These are phyloP conservation scores for Pangasius krempfi DNA, from an alignment of 2,797 vertebrate species.

Conservation along the genomic window DNA sequence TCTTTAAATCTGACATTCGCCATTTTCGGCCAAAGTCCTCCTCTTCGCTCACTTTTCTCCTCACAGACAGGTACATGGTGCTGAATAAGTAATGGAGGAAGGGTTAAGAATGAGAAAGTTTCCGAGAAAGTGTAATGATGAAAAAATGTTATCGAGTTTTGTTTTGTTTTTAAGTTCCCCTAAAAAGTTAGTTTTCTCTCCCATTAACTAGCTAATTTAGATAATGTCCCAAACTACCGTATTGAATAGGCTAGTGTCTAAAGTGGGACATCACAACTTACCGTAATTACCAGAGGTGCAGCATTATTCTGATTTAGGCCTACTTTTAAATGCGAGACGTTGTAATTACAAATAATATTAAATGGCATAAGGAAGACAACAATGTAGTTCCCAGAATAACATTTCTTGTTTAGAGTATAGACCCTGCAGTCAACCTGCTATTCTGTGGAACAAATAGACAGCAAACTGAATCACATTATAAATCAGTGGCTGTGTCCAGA, in stretches of 20 bases:
- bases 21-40: slow-evolving; percentile 70
- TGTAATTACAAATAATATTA: neutral
- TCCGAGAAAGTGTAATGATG: neutral
- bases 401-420: neutral
- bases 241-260: neutral
- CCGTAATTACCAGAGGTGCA: neutral
- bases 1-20: slow-evolving; percentile 76
- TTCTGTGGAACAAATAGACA: slow-evolving; percentile 1
- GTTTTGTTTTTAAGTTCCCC: neutral
- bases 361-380: neutral
- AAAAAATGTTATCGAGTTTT: neutral
- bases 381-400: neutral
- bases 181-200: neutral
- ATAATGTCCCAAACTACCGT: neutral
- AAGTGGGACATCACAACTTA: neutral
- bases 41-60: neutral
- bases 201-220: neutral
- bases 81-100: neutral
- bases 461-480: slow-evolving; percentile 3
- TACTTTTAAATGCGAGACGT: neutral
- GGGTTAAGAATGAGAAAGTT: neutral
- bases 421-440: neutral
- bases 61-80: neutral
- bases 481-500: neutral
- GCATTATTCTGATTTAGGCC: neutral